Percentiles rank a stretch among this genome's conserved stretches.
phyloP scores from a whole-genome alignment of 2,113 vertebrate genomes.

The Piprites chloris region DNA sequence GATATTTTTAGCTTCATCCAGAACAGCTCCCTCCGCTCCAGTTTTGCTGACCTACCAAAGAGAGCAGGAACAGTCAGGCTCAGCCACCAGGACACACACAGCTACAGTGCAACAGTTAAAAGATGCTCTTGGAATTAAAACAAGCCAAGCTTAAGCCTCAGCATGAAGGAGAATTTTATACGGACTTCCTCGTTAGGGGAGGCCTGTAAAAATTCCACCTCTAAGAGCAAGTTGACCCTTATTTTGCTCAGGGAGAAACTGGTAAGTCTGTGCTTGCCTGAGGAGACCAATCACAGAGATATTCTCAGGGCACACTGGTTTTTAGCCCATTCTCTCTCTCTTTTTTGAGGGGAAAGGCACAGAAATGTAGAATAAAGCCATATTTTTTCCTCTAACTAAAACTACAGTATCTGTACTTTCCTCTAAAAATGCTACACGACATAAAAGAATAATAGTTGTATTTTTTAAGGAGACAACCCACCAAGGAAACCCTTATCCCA shows the following conservation, averaged over 20 bases:
- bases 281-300: neutral
- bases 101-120: neutral
- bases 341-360: neutral
- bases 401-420: neutral
- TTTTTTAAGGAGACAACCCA: neutral
- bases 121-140: neutral
- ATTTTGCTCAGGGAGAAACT: neutral
- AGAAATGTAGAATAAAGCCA: neutral
- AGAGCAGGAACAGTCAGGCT: constrained; percentile 27
- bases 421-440: neutral
- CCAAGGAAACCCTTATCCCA: neutral
- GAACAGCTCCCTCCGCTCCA: constrained; percentile 91
- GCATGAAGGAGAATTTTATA: accelerated
- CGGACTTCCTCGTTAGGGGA: neutral
- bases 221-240: neutral
- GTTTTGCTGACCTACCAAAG: constrained; percentile 93
- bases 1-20: constrained; percentile 99
- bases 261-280: neutral
- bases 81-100: neutral
- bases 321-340: neutral
- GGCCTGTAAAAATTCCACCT: neutral
- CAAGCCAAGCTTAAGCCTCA: neutral
- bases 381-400: neutral
- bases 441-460: neutral
- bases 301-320: neutral